A percentile compares a stretch with the other conserved stretches of the same genome.
These are phyloP conservation scores for Caiman crocodilus DNA, from an alignment of 2,797 vertebrate species.

Conservation along the genomic window DNA sequence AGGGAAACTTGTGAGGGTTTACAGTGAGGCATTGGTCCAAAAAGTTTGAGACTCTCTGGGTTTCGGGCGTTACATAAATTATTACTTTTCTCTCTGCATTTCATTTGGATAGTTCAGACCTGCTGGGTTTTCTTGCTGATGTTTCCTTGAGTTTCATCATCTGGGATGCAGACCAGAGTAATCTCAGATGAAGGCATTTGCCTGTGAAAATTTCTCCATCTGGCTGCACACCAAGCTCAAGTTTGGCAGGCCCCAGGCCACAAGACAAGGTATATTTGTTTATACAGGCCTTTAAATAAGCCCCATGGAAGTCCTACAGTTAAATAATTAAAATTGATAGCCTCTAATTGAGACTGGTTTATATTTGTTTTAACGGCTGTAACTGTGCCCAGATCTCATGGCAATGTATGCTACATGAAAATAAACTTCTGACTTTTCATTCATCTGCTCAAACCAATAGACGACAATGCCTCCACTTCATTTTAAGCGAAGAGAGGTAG, in stretches of 20 bases:
- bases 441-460: background rate
- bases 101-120: background rate
- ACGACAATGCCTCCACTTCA: background rate
- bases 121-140: background rate
- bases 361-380: constrained; percentile 12
- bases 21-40: no score
- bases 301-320: background rate
- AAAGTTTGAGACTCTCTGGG: background rate
- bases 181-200: background rate
- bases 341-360: constrained; percentile 19
- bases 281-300: background rate
- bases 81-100: background rate
- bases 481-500: constrained; percentile 26
- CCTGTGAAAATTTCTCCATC: background rate
- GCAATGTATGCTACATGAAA: constrained; percentile 10
- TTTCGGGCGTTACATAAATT: background rate
- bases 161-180: background rate
- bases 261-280: fast-evolving
- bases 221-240: background rate
- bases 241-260: background rate
- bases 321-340: constrained; percentile 2
- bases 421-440: constrained; percentile 13
- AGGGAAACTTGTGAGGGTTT: no score
- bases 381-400: background rate
- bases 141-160: background rate